Evolutionary conservation across 2,888 invertebrate species (phyloP), one percentile per base, ranked within the genome.

Genomic region (Hylaea fasciaria): DNA sequence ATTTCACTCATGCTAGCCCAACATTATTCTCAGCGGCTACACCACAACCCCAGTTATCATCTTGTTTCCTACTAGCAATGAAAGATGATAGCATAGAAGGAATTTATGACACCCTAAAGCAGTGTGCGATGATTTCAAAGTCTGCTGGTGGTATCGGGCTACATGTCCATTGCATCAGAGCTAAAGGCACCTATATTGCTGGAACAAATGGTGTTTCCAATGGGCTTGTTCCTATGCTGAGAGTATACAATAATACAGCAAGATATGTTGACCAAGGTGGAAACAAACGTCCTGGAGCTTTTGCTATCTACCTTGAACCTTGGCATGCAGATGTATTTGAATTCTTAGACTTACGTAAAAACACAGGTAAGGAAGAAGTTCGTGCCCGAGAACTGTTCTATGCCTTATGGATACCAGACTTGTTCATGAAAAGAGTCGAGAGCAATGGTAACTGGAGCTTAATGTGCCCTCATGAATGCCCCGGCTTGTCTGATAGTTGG

Each of bases 241-340:
- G 98, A 66, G 98, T 99, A 0, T 99, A 95, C 83, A 99, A 99
- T 82, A 98, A 98, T 79, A 97, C 98, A 2, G 98, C 99, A 0
- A 94, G 98, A 61, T 99, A 99, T 89, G 98, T 99, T 0, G 98
- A 99, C 85, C 99, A 99, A 91, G 98, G 99, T 17, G 99, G 99
- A 48, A 98, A 98, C 80, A 99, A 99, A 93, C 93, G 99, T 65
- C 99, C 99, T 1, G 99, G 99, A 17, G 99, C 99, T 2, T 98
- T 99, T 91, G 98, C 99, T 13, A 95, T 99, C 64, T 99, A 99
- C 81, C 88, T 99, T 53, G 99, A 99, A 86, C 99, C 99, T 0
- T 99, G 99, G 99, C 99, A 99, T 90, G 96, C 98, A 0, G 99
- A 99, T 85, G 93, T 99, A 61, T 97, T 98, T 82, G 98, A 98